Percentiles rank a stretch among this genome's conserved stretches.
Evolutionary conservation across 2,888 invertebrate species (phyloP).

Genomic region (Campoplex capitator): DNA sequence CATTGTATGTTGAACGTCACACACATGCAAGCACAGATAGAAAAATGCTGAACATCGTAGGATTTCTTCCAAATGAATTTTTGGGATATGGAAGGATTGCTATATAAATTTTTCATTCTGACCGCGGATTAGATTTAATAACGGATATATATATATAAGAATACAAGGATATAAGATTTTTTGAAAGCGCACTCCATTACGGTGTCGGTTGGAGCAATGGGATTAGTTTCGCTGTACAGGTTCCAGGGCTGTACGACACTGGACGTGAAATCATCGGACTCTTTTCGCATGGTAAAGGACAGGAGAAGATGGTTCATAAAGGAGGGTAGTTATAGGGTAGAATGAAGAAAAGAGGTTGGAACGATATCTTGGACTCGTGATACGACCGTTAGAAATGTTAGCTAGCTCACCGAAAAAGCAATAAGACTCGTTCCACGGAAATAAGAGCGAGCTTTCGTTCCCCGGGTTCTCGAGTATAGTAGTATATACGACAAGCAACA

Average conservation of each 20-base stretch:
- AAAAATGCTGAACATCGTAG: not conserved
- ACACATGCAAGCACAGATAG: not conserved
- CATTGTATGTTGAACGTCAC: not conserved
- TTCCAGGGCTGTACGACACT: constrained; percentile 1
- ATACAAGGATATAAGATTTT: constrained; percentile 23
- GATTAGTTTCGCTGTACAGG: constrained; percentile 39
- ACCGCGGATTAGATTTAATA: not conserved
- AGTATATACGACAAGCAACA: constrained; percentile 40
- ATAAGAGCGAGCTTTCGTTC: constrained; percentile 56
- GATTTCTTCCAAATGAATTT: not conserved
- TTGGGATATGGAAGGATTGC: not conserved
- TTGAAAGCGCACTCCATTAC: constrained; percentile 16
- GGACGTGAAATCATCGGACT: constrained; percentile 41
- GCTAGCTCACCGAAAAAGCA: constrained; percentile 54
- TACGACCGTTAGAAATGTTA: constrained; percentile 54
- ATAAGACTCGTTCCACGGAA: constrained; percentile 59
- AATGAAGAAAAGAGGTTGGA: constrained; percentile 27
- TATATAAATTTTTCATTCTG: not conserved
- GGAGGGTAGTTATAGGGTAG: constrained; percentile 14
- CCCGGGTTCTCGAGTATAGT: constrained; percentile 25
- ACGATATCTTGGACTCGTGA: constrained; percentile 33
- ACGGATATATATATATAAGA: not conserved
- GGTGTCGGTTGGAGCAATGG: constrained; percentile 35
- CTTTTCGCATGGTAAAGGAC: constrained; percentile 32
- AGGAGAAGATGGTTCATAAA: constrained; percentile 22